These are phyloP conservation scores for Diorhabda sublineata DNA, from an alignment of 1,140 invertebrate species.

Conservation along the genomic window DNA sequence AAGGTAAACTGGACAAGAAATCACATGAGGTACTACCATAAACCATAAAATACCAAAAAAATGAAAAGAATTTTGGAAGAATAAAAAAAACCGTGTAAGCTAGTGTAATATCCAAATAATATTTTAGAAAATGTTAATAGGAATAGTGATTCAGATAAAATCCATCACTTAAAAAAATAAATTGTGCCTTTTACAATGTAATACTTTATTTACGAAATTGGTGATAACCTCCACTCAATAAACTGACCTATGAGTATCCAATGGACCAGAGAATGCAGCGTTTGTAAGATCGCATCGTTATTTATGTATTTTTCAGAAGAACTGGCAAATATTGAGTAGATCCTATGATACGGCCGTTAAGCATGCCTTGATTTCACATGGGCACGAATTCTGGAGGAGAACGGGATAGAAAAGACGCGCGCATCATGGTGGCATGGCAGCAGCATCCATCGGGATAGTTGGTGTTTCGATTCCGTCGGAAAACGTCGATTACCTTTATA, in stretches of 20 bases:
- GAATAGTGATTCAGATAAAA: no score
- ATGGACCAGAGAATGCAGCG: background rate
- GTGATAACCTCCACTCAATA: background rate
- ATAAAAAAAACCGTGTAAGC: no score
- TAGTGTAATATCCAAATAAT: no score
- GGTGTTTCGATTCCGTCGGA: slow-evolving; percentile 29
- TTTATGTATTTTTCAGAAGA: slow-evolving; percentile 16
- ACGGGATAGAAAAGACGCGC: slow-evolving; percentile 27
- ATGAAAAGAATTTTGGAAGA: no score
- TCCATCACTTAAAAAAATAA: no score
- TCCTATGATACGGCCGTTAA: slow-evolving; percentile 29
- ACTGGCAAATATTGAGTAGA: slow-evolving; percentile 24
- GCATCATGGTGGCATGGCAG: slow-evolving; percentile 34
- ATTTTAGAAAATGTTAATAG: no score
- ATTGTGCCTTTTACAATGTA: no score
- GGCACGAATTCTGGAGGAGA: background rate
- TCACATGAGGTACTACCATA: no score
- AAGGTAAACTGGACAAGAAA: no score
- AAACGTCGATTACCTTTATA: slow-evolving; percentile 9
- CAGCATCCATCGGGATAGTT: slow-evolving; percentile 31
- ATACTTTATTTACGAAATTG: no score
- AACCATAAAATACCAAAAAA: no score
- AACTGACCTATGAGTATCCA: background rate
- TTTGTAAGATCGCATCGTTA: slow-evolving; percentile 8
- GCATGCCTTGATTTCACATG: slow-evolving; percentile 32